phyloP scores from a whole-genome alignment of 2,888 invertebrate species.

The Philopedon plagiatum region DNA sequence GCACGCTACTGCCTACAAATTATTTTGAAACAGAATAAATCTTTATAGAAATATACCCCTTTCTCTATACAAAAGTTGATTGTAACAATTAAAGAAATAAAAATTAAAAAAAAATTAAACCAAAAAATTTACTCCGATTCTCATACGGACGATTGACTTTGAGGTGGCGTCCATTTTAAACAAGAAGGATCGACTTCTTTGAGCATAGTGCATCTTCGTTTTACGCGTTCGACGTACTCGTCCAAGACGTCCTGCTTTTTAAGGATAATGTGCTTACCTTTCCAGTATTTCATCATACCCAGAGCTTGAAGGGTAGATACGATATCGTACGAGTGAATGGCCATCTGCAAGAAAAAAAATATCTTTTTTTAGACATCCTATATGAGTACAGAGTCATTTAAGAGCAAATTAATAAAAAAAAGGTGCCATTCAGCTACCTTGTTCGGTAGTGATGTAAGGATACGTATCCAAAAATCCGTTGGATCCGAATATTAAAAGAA shows the following conservation, averaged over 20 bases:
- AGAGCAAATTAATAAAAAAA: not conserved
- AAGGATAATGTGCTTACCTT: constrained; percentile 92
- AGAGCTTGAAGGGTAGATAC: constrained; percentile 96
- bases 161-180: constrained; percentile 89
- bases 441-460: too few relatives aligned
- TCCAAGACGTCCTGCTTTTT: constrained; percentile 96
- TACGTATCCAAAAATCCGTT: too few relatives aligned
- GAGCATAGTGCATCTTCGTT: constrained; percentile 80
- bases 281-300: constrained; percentile 99
- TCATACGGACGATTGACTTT: constrained; percentile 57
- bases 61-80: too few relatives aligned
- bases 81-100: too few relatives aligned
- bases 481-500: too few relatives aligned
- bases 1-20: too few relatives aligned
- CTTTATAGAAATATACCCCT: too few relatives aligned
- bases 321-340: constrained; percentile 97
- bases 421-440: not conserved
- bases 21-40: too few relatives aligned
- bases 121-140: constrained; percentile 47
- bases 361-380: too few relatives aligned
- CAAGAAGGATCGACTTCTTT: constrained; percentile 91
- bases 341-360: constrained; percentile 72
- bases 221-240: constrained; percentile 89
- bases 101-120: constrained; percentile 9
- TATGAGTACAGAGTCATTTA: not conserved